Base-by-base conservation (phyloP, 2,888 invertebrate genomes). In the Heliconius ismenius region DNA sequence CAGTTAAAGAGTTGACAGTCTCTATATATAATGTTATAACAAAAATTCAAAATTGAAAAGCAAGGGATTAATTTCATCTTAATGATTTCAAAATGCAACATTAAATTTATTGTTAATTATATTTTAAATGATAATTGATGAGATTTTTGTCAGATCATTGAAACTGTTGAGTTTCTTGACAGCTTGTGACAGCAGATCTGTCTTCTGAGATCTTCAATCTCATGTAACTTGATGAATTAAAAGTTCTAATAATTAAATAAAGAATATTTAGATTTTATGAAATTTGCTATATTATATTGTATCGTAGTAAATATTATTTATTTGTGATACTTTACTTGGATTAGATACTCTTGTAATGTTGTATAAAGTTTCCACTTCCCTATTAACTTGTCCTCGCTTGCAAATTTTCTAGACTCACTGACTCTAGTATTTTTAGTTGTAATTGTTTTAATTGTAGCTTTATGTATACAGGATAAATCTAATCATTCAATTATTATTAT, bases 401-500 rank as follows among this genome's bases (percentile, higher is more conserved):
- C 13, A 60, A 60, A 60, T 32, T 63, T n/a, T n/a, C 65, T 65
- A 65, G 65, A 39, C 65, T 36, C n/a, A 13, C 1, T 11, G 6
- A 11, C 36, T 6, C 26, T 65, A 63, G 18, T 49, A 49, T 49
- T 63, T 28, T 18, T 32, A n/a, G 21, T n/a, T 24, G 13, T 65
- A n/a, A 36, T n/a, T 36, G 6, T 36, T 65, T 64, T n/a, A 65
- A n/a, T n/a, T 65, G 10, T 32, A 21, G 21, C n/a, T n/a, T n/a
- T 65, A 65, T 36, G 21, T 65, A n/a, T n/a, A 36, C 36, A 36
- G n/a, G 36, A 36, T 65, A 36, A n/a, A 36, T n/a, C 3, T 21
- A n/a, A n/a, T 65, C 6, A n/a, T 65, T 36, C n/a, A 21, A n/a
- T n/a, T n/a, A 65, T 65, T 65, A 65, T 36, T 64, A n/a, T 65